These are phyloP conservation scores for Lissonota sp. DNA, from an alignment of 2,888 invertebrate species.

Conservation along the genomic window DNA sequence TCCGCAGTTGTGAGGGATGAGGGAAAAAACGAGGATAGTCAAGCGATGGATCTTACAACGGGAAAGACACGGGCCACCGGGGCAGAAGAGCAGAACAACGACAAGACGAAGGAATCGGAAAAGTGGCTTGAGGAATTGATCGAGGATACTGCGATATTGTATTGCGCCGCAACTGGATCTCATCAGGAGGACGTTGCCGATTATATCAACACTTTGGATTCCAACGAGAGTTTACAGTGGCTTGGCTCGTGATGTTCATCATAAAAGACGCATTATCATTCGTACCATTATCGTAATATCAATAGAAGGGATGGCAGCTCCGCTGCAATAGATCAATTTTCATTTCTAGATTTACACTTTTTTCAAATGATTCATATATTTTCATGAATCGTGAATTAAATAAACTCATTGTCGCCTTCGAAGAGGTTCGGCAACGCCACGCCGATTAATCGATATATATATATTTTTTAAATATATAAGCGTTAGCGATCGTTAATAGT, in stretches of 20 bases:
- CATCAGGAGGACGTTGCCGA: conserved; percentile 77
- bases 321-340: background rate
- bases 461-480: conserved; percentile 26
- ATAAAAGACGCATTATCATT: background rate
- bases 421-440: background rate
- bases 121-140: conserved; percentile 76
- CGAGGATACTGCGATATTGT: conserved; percentile 78
- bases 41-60: conserved; percentile 62
- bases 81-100: conserved; percentile 41
- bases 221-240: conserved; percentile 76
- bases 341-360: conserved; percentile 27
- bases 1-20: conserved; percentile 23
- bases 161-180: conserved; percentile 79
- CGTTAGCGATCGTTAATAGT: background rate
- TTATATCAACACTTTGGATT: conserved; percentile 77
- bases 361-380: conserved; percentile 19
- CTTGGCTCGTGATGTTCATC: conserved; percentile 67
- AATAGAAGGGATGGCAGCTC: background rate
- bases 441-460: conserved; percentile 13
- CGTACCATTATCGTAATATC: background rate
- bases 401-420: conserved; percentile 40
- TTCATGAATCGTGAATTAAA: conserved; percentile 26
- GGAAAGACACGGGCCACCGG: conserved; percentile 35
- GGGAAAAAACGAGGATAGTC: conserved; percentile 37
- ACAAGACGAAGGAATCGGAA: conserved; percentile 29